Evolutionary conservation across 2,888 invertebrate genomes (phyloP), one percentile per base, ranked within the genome.

Genomic region (Thymelicus acteon): DNA sequence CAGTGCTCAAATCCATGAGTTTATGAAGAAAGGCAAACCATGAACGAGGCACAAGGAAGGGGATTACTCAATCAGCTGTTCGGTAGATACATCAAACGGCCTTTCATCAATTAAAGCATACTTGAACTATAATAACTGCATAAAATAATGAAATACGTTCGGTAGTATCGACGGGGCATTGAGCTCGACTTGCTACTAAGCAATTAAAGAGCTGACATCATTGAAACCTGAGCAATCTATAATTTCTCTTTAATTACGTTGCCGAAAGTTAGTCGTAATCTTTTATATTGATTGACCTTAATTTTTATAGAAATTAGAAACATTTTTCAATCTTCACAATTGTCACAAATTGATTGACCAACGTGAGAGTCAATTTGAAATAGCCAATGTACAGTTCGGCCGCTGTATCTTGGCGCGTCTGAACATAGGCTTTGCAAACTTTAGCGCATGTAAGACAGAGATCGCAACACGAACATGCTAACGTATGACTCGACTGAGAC

Each of bases 71-170:
- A 85, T 87, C 78, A 79, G 73, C 72, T 69, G 61, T 52, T 52
- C 49, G 7, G 7, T 52, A 52, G 44, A 44, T 82, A 82, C 80
- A 77, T 74, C 77, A 76, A 75, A 72, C 78, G 75, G 76, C 77
- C 78, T 76, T 74, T 78, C 74, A 76, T 80, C 77, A 85, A 90
- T 88, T 88, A 85, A 79, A 84, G 82, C 85, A 82, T 86, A 88
- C 79, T 79, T 80, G 83, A 87, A 77, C 78, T 72, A 60, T 54
- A 52, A 19, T 12, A 44, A 44, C 44, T 44, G 12, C 8, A 44
- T 44, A 44, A 44, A 44, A 44, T 12, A 44, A 44, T 44, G 44
- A 44, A 44, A 44, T 44, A 44, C 4, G 7, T 19, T 7, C 52
- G 12, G 52, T 2, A 7, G 12, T 52, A 52, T 52, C 54, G 54